Evolutionary conservation across 2,888 invertebrate species (phyloP).

Genomic region (Helleia helle): DNA sequence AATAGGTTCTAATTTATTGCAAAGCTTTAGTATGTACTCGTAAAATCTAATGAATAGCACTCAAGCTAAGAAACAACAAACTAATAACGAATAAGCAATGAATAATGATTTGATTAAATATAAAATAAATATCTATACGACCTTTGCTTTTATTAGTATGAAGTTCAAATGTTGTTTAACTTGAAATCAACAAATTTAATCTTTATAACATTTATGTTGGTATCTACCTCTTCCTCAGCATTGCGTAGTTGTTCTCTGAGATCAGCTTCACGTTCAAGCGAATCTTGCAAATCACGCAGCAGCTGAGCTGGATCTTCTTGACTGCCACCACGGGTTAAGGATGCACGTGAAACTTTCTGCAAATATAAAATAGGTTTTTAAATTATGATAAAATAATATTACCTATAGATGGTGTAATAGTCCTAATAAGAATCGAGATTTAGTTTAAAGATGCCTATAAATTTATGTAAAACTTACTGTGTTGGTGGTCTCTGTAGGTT

Average conservation of each 20-base stretch:
- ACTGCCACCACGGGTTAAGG: conserved; percentile 83
- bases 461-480: too few species aligned
- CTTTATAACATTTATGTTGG: too few species aligned
- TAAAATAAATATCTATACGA: background rate
- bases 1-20: conserved; percentile 38
- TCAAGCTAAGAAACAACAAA: conserved; percentile 1
- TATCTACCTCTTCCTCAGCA: conserved; percentile 90
- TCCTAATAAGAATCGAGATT: too few species aligned
- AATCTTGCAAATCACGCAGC: conserved; percentile 90
- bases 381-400: too few species aligned
- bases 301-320: conserved; percentile 88
- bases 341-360: conserved; percentile 81
- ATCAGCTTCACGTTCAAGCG: conserved; percentile 94
- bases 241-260: conserved; percentile 92
- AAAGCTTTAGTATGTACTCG: conserved; percentile 40
- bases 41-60: conserved; percentile 4
- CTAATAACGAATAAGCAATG: background rate
- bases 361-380: too few species aligned
- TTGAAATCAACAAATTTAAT: too few species aligned
- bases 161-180: too few species aligned
- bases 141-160: too few species aligned
- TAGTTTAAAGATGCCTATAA: too few species aligned
- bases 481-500: conserved; percentile 73
- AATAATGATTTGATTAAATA: too few species aligned
- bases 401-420: too few species aligned